Conservation (phyloP, 2,113 vertebrate species). For the Cygnus atratus region DNA sequence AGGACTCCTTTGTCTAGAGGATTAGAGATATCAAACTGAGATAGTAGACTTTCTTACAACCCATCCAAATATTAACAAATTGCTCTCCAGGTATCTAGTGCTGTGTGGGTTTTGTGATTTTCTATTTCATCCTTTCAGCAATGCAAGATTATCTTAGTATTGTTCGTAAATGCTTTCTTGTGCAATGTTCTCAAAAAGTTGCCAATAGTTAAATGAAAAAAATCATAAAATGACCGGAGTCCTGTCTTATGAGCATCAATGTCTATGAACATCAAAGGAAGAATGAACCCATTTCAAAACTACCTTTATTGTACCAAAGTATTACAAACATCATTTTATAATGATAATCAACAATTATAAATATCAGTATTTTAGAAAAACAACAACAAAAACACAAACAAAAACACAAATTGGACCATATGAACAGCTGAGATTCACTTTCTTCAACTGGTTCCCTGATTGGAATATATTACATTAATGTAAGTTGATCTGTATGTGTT, state of each 20-base stretch:
- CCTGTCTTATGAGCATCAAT: not conserved
- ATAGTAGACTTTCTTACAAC: not conserved
- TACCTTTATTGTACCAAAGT: not conserved
- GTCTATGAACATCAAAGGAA: not conserved
- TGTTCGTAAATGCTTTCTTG: not conserved
- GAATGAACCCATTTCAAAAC: not conserved
- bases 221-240: not conserved
- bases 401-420: not conserved
- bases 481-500: not conserved
- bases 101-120: not conserved
- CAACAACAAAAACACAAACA: too few species aligned
- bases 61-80: accelerated
- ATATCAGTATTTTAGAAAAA: not conserved
- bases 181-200: not conserved
- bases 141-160: not conserved
- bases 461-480: not conserved
- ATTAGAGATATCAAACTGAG: not conserved
- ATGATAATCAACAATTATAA: not conserved
- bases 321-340: not conserved
- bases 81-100: not conserved
- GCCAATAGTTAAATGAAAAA: not conserved
- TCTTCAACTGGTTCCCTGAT: not conserved
- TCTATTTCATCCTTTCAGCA: not conserved
- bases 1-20: not conserved
- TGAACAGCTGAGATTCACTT: not conserved